phyloP scores from a whole-genome alignment of 1,140 invertebrate genomes.

The Dicyema japonicum region DNA sequence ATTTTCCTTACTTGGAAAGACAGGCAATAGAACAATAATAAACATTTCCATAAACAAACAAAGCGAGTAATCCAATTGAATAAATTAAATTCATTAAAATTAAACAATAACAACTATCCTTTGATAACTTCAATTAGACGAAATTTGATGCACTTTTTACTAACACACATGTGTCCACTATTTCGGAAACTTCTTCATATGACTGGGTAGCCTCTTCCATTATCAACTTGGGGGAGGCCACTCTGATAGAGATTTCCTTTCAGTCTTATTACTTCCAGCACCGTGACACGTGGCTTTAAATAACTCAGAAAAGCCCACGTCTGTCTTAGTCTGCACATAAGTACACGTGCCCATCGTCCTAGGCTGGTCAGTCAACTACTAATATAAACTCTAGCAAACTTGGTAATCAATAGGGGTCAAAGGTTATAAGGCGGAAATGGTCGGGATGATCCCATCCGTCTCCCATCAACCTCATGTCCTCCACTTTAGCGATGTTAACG shows the following conservation, averaged over 20 bases:
- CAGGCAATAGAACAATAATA: too few species aligned
- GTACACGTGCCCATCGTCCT: slow-evolving; percentile 98
- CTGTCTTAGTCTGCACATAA: slow-evolving; percentile 83
- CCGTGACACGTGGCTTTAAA: slow-evolving; percentile 98
- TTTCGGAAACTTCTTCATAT: slow-evolving; percentile 97
- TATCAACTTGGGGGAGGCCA: slow-evolving; percentile 88
- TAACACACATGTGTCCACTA: slow-evolving; percentile 94
- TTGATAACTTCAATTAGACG: slow-evolving; percentile 94
- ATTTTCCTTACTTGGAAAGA: too few species aligned
- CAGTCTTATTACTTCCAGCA: slow-evolving; percentile 45
- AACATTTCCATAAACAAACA: too few species aligned
- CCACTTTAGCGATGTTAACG: slow-evolving; percentile 80
- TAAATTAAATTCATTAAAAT: too few species aligned
- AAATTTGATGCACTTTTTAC: slow-evolving; percentile 79
- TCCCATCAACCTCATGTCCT: too few species aligned
- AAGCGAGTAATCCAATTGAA: too few species aligned
- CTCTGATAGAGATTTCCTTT: slow-evolving; percentile 76
- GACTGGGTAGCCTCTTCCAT: slow-evolving; percentile 99
- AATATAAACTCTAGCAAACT: slow-evolving; percentile 4
- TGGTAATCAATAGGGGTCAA: slow-evolving; percentile 84
- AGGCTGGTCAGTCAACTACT: slow-evolving; percentile 68
- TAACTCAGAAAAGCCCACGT: slow-evolving; percentile 77
- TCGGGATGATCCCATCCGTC: slow-evolving; percentile 85
- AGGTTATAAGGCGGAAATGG: slow-evolving; percentile 98
- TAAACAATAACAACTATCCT: too few species aligned